phyloP scores from a whole-genome alignment of 2,113 vertebrate species.

The Actenoides hombroni region DNA sequence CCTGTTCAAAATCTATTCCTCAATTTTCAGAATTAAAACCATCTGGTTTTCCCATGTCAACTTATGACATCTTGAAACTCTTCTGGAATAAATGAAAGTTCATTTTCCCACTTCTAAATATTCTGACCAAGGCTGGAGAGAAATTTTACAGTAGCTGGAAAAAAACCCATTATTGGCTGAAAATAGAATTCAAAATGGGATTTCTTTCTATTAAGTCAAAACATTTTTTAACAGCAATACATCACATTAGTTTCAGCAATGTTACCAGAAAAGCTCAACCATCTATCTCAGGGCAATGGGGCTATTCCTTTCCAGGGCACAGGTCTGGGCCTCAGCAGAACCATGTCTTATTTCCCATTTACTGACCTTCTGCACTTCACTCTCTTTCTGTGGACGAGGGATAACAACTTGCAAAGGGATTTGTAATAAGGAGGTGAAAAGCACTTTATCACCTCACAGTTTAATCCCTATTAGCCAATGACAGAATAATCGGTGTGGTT shows the following conservation, averaged over 20 bases:
- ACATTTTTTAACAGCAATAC: not conserved
- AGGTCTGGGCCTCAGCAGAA: not conserved
- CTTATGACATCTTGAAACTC: not conserved
- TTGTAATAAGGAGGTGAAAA: not conserved
- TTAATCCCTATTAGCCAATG: constrained; percentile 1
- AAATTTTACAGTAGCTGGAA: not conserved
- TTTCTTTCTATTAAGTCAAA: not conserved
- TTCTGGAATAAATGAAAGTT: not conserved
- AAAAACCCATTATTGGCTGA: not conserved
- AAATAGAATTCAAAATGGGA: not conserved
- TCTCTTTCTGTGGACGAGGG: not conserved
- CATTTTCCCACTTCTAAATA: not conserved
- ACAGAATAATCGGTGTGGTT: not conserved
- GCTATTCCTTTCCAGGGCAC: not conserved
- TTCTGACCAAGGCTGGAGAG: not conserved
- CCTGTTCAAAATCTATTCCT: constrained; percentile 27
- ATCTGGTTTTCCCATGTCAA: constrained; percentile 5
- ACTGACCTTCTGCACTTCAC: not conserved
- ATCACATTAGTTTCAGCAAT: not conserved
- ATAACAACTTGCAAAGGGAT: not conserved
- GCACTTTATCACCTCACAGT: not conserved
- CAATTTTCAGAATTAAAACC: constrained; percentile 30
- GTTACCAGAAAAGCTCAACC: not conserved
- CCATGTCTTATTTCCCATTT: not conserved
- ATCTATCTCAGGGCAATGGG: not conserved